Evolutionary conservation across 2,797 vertebrate genomes (phyloP), one percentile per base, ranked within the genome.

Genomic region (Melanitta fusca): DNA sequence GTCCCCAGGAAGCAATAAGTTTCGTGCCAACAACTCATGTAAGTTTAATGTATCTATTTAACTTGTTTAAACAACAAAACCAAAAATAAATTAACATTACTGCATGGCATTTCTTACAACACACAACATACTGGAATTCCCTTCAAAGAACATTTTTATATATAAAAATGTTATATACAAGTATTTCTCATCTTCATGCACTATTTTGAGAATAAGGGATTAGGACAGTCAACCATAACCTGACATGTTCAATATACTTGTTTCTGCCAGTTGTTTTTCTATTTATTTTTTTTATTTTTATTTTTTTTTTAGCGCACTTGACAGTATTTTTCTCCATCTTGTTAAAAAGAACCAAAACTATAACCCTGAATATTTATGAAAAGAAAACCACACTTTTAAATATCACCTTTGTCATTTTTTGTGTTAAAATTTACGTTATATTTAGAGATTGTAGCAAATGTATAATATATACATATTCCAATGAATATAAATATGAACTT

Each of bases 221-320:
- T 57, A 80, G 66, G 58, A 41, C 41, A 88, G 54, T 62, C 41
- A 80, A 36, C 20, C 79, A 70, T 79, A 88, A 92, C 10, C 28
- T 78, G 18, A 49, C 53, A 80, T 58, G 17, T 56, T 89, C 84
- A 96, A 95, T 83, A 74, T 78, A 17, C 5, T 7, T 68, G n/a
- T 22, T 93, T 93, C 95, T 60, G n/a, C 89, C 96, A 97, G 93
- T 95, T 94, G 82, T 93, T 96, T 95, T 94, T 71, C 75, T 95
- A 97, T 94, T 45, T 45, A 5, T 38, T 38, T 11, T 9, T 10
- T 36, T 36, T 36, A 10, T 36, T 36, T 36, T 18, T 43, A 39
- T 43, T 43, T 43, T n/a, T 43, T 43, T 41, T 45, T 45, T 45
- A 45, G 43, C 2, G 43, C 73, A 83, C 79, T 94, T 96, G 73